Evolutionary conservation across 2,113 vertebrate genomes (phyloP).

Genomic region (Smithornis capensis): DNA sequence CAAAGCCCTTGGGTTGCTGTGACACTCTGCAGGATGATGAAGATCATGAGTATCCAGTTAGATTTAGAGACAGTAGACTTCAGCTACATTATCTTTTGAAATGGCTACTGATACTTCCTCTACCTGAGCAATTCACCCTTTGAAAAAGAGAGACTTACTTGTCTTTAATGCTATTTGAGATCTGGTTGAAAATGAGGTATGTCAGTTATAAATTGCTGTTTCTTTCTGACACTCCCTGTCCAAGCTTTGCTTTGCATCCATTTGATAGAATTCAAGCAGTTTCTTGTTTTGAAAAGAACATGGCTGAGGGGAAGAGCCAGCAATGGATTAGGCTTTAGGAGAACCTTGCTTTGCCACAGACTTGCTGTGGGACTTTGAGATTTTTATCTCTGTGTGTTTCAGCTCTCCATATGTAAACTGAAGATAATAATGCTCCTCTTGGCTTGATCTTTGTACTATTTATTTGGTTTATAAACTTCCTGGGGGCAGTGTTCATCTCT

Average conservation of each 20-base stretch:
- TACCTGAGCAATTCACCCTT: background rate
- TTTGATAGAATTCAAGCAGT: background rate
- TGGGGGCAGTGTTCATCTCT: background rate
- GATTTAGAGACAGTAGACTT: background rate
- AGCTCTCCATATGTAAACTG: background rate
- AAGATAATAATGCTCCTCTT: conserved; percentile 30
- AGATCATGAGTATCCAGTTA: background rate
- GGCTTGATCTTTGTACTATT: conserved; percentile 25
- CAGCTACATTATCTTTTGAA: background rate
- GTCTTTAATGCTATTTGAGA: background rate
- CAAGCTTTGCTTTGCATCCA: background rate
- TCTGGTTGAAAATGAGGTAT: background rate
- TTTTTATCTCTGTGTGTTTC: background rate
- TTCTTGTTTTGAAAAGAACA: background rate
- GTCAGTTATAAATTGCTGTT: background rate
- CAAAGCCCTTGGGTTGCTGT: background rate
- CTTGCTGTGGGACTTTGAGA: background rate
- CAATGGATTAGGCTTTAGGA: background rate
- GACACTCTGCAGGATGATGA: background rate
- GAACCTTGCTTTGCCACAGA: background rate
- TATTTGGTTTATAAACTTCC: conserved; percentile 33
- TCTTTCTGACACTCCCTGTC: background rate
- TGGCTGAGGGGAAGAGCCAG: background rate
- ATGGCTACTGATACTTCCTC: background rate
- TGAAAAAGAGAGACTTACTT: background rate